phyloP scores from a whole-genome alignment of 2,113 vertebrate species.

The Vulpes ferrilata region DNA sequence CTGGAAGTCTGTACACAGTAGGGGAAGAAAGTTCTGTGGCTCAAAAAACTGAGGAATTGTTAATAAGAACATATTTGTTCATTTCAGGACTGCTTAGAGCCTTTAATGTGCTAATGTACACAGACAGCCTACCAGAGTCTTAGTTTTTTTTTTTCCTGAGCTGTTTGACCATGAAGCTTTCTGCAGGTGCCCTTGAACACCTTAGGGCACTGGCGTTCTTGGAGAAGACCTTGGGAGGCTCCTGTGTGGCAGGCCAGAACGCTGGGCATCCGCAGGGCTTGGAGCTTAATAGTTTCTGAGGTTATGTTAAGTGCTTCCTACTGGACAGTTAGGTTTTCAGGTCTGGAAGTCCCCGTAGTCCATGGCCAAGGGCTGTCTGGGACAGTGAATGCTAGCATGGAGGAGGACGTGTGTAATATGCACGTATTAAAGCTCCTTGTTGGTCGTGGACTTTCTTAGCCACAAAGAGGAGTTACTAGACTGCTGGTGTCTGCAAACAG shows the following conservation, averaged over 20 bases:
- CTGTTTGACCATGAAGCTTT: neutral
- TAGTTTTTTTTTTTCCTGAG: neutral
- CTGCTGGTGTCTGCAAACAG: neutral
- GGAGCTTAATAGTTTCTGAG: neutral
- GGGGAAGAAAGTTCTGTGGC: neutral
- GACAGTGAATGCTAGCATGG: neutral
- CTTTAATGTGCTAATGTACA: neutral
- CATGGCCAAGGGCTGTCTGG: neutral
- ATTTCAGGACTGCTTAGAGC: neutral
- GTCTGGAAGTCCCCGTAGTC: neutral
- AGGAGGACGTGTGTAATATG: too few relatives aligned
- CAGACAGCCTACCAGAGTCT: neutral
- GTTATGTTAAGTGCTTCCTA: neutral
- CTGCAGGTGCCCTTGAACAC: neutral
- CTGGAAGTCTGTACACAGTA: too few relatives aligned
- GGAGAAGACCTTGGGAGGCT: neutral
- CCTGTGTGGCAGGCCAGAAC: neutral
- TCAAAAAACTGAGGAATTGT: neutral
- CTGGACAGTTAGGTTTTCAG: neutral
- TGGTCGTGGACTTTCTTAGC: neutral
- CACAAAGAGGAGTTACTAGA: fast-evolving
- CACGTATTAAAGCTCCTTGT: too few relatives aligned
- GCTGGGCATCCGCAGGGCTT: fast-evolving
- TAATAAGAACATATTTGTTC: neutral
- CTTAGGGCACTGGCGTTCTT: neutral